Evolutionary conservation across 2,888 invertebrate genomes (phyloP), one percentile per base, ranked within the genome.

Genomic region (Pogonocherus hispidulus): DNA sequence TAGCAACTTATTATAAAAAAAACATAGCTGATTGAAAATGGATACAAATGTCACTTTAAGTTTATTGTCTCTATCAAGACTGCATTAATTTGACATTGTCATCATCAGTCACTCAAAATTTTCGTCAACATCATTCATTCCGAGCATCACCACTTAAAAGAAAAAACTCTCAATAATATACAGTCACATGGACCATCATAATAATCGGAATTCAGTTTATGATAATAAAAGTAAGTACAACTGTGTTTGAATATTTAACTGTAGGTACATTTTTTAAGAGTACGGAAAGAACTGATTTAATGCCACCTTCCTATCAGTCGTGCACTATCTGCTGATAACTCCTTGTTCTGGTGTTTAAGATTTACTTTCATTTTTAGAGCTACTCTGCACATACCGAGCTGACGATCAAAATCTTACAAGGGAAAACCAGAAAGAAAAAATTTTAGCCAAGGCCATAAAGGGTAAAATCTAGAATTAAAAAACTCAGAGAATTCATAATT

Each of bases 161-260:
- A 47, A 20, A 3, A 47, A 47, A 47, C 18, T 11, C 19, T 20
- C 1, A 47, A 47, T 19, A 19, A 18, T 2, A 19, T 9, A 3
- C 14, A 44, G 44, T 44, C 32, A 32, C 16, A 47, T 47, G 47
- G 47, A 47, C 5, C 47, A 47, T n/a, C 37, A 32, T 11, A 44
- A 2, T 20, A 2, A 37, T 19, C 41, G n/a, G 5, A 27, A 54
- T 41, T 14, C 6, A 2, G 41, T 14, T 41, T 41, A 14, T 14
- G 63, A 64, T 14, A 51, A 46, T n/a, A 55, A 27, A 55, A 55
- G 63, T 64, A 56, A 64, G 63, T 41, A 41, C 9, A 14, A 5
- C 9, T 41, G 9, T 41, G n/a, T 4, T 32, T 32, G 8, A 1
- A 4, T 32, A 32, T 6, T 9, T 32, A 4, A n/a, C n/a, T n/a